Evolutionary conservation across 2,888 invertebrate genomes (phyloP).

Genomic region (Barypeithes pellucidus): DNA sequence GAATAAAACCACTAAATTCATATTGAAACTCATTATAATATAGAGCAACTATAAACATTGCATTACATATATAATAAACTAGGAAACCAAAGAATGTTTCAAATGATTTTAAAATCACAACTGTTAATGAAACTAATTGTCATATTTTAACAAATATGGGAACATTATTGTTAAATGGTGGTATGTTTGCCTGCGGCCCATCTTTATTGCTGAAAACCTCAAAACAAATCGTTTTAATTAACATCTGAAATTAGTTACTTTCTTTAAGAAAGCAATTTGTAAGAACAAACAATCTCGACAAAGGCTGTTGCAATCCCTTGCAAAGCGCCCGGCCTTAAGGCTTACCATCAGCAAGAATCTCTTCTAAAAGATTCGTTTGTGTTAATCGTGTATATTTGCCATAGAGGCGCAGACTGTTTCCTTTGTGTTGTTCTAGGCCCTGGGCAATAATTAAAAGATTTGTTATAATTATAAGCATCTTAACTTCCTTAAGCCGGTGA

Average conservation of each 20-base stretch:
- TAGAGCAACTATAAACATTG: too few relatives aligned
- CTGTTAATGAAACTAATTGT: conserved; percentile 6
- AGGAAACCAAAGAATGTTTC: too few relatives aligned
- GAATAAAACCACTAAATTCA: too few relatives aligned
- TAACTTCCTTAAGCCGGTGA: conserved; percentile 50
- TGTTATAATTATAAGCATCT: conserved; percentile 63
- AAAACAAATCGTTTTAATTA: conserved; percentile 50
- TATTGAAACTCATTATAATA: too few relatives aligned
- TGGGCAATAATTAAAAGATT: conserved; percentile 65
- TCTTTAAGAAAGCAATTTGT: conserved; percentile 48
- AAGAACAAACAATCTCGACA: conserved; percentile 48
- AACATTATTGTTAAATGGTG: neutral
- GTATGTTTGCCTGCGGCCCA: conserved; percentile 24
- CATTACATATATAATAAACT: too few relatives aligned
- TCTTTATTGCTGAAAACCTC: conserved; percentile 24
- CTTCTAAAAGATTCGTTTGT: conserved; percentile 51
- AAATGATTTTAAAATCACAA: too few relatives aligned
- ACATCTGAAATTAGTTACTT: conserved; percentile 45
- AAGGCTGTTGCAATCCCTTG: conserved; percentile 47
- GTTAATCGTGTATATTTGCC: conserved; percentile 51
- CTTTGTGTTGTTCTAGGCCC: conserved; percentile 55
- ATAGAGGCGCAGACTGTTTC: conserved; percentile 44
- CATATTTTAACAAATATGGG: neutral
- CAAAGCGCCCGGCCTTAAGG: conserved; percentile 42
- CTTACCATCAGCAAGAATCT: conserved; percentile 49